A percentile compares a stretch with the other conserved stretches of the same genome.
Conservation (phyloP, 2,888 invertebrate genomes). For the Cosmopolites sordidus region DNA sequence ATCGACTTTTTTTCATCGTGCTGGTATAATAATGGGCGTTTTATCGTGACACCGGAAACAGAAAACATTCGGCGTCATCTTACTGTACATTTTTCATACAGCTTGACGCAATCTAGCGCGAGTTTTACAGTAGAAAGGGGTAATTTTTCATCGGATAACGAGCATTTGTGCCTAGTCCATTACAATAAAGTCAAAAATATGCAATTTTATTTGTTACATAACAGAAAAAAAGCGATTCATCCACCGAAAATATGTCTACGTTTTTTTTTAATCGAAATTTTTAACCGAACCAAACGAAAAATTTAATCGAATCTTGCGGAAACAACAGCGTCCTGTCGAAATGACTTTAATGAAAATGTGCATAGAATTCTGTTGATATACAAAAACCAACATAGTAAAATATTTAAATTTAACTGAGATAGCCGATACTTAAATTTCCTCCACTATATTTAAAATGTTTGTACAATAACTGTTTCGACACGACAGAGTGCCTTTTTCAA, state of each 20-base stretch:
- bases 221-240: background rate
- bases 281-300: too few relatives aligned
- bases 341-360: too few relatives aligned
- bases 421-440: too few relatives aligned
- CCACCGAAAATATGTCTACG: background rate
- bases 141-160: conserved; percentile 7
- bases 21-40: conserved; percentile 11
- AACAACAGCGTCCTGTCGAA: too few relatives aligned
- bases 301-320: too few relatives aligned
- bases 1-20: background rate
- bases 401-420: too few relatives aligned
- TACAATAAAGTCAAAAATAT: background rate
- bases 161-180: background rate
- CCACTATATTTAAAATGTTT: too few relatives aligned
- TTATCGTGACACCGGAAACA: conserved; percentile 17
- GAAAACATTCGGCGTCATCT: conserved; percentile 14
- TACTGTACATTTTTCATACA: conserved; percentile 15
- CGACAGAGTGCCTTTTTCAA: too few relatives aligned
- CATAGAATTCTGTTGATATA: too few relatives aligned
- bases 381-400: too few relatives aligned
- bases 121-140: background rate
- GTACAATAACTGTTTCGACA: too few relatives aligned
- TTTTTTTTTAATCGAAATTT: too few relatives aligned
- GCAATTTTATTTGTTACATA: background rate
- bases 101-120: conserved; percentile 13